Evolutionary conservation across 2,888 invertebrate genomes (phyloP).

Genomic region (Drosophila suboccidentalis): DNA sequence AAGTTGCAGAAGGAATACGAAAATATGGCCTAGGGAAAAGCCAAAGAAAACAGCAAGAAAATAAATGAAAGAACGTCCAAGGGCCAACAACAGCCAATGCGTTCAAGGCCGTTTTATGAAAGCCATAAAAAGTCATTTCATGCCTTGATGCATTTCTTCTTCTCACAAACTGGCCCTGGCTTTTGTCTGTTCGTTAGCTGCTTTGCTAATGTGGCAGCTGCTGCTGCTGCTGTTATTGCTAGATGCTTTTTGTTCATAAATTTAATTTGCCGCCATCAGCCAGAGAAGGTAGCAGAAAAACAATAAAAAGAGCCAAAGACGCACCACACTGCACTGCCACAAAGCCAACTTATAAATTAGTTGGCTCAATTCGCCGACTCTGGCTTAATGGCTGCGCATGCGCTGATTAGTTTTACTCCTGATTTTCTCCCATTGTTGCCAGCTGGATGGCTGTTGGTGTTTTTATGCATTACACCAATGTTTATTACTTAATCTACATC

Average conservation of each 20-base stretch:
- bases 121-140: constrained; percentile 82
- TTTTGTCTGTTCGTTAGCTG: constrained; percentile 32
- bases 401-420: constrained; percentile 74
- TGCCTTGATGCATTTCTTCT: constrained; percentile 80
- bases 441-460: constrained; percentile 39
- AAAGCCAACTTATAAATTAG: constrained; percentile 52
- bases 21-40: constrained; percentile 10
- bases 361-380: constrained; percentile 50
- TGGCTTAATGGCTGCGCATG: constrained; percentile 71
- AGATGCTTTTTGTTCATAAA: constrained; percentile 61
- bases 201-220: constrained; percentile 52
- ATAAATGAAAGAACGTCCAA: constrained; percentile 24
- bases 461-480: constrained; percentile 55
- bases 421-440: constrained; percentile 64
- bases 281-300: constrained; percentile 37
- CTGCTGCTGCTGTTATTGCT: constrained; percentile 20
- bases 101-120: constrained; percentile 82
- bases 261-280: constrained; percentile 73
- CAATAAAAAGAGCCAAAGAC: constrained; percentile 17
- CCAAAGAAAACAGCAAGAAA: constrained; percentile 9
- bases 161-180: constrained; percentile 55
- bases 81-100: constrained; percentile 35
- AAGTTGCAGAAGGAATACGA: constrained; percentile 11
- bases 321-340: constrained; percentile 8
- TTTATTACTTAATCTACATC: constrained; percentile 71